Evolutionary conservation across 2,113 vertebrate genomes (phyloP).

Genomic region (Zapus hudsonius): DNA sequence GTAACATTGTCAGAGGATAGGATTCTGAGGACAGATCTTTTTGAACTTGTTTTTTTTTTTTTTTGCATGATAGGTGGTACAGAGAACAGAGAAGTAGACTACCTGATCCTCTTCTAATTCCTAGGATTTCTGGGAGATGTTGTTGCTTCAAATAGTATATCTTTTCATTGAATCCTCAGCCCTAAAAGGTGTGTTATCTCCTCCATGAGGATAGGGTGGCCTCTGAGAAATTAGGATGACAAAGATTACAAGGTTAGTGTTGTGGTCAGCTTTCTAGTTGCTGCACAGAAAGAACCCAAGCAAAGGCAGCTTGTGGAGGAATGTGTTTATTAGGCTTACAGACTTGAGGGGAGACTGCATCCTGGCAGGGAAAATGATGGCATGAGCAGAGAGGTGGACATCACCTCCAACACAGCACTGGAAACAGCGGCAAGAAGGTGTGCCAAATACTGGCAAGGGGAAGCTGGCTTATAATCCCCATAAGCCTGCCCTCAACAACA

Average conservation of each 20-base stretch:
- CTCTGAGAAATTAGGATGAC: conserved; percentile 13
- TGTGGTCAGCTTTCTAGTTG: too few species aligned
- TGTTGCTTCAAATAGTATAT: not conserved
- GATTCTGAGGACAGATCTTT: not conserved
- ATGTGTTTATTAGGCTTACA: too few species aligned
- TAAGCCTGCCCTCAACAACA: too few species aligned
- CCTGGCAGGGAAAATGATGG: too few species aligned
- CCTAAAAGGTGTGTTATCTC: not conserved
- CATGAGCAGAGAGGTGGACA: too few species aligned
- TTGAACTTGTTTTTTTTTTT: not conserved
- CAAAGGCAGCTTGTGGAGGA: too few species aligned
- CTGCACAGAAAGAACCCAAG: too few species aligned
- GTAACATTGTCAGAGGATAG: conserved; percentile 13
- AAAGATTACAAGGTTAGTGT: not conserved
- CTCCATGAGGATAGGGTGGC: not conserved
- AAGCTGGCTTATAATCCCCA: too few species aligned
- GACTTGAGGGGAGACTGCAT: too few species aligned
- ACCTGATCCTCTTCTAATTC: not conserved
- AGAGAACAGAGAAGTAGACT: not conserved
- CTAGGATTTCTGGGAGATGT: not conserved
- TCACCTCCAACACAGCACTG: too few species aligned
- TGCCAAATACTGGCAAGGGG: too few species aligned
- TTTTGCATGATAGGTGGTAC: not conserved
- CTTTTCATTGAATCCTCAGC: not conserved
- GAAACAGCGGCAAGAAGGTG: too few species aligned